Base-by-base conservation (phyloP, 2,113 vertebrate genomes). In the Dicerorhinus sumatrensis region DNA sequence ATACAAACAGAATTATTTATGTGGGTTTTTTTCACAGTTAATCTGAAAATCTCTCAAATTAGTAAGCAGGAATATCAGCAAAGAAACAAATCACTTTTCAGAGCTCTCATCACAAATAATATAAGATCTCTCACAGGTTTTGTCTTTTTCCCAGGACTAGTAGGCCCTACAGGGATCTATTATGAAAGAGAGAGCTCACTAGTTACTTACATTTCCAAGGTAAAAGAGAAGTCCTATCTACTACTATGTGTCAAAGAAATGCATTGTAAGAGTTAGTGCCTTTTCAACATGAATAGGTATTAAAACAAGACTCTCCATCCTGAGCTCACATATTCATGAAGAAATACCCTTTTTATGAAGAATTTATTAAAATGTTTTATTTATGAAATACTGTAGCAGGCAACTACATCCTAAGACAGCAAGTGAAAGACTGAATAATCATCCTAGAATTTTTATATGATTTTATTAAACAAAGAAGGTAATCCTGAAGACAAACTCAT, bases 301-400 rank as follows among this genome's bases (percentile, higher is more conserved):
- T 83, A 79, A 63, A 95, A 81, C 6, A 95, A 70, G 72, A 88
- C 54, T 62, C 54, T 62, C 69, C 46, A 86, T 92, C 75, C 88
- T 98, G 88, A 95, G 82, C 76, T 96, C 96, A 95, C 51, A 94
- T 92, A 33, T 91, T 91, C 94, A 97, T 97, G 36, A 39, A 92
- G 70, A 98, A 97, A 79, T 90, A 75, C 56, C n/a, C 94, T 97
- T 85, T 98, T 97, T 97, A 98, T 98, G 95, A 98, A 98, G 94
- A 98, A 98, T 98, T 98, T 98, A 98, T 97, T 76, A 77, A 90
- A 58, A 98, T 98, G 51, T 97, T 98, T 99, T 98, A 98, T 98
- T 98, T 98, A 98, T 97, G 94, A 96, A 98, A 97, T 76, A 85
- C 33, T 80, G 36, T 96, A 81, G 58, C 83, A 97, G 84, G 84